Conservation (phyloP, 2,113 vertebrate genomes). For the Melanotaenia duboulayi region DNA sequence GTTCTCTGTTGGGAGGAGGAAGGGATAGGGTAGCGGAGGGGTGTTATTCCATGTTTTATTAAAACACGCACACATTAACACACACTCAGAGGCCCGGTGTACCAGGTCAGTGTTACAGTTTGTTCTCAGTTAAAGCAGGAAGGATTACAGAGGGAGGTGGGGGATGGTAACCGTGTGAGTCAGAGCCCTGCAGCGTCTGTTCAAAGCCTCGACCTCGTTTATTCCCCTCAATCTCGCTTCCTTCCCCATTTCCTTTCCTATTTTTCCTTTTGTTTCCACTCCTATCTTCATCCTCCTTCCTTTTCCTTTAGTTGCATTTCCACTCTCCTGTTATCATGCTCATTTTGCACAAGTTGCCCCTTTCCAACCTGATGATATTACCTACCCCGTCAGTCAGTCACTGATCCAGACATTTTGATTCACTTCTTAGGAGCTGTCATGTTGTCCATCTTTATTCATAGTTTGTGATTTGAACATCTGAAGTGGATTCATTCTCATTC, state of each 20-base stretch:
- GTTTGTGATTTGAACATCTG: not conserved
- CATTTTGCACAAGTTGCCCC: not conserved
- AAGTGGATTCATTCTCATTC: not conserved
- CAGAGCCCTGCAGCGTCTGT: slow-evolving; percentile 62
- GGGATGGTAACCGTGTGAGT: slow-evolving; percentile 40
- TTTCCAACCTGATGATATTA: not conserved
- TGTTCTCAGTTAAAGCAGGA: slow-evolving; percentile 48
- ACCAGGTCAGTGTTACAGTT: slow-evolving; percentile 49
- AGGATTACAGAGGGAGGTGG: slow-evolving; percentile 35
- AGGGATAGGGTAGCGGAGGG: not conserved
- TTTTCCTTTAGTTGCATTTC: not conserved
- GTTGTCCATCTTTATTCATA: not conserved
- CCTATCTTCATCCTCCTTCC: not conserved
- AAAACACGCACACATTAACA: slow-evolving; percentile 14
- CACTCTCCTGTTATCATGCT: not conserved
- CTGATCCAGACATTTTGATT: not conserved
- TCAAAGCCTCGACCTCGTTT: slow-evolving; percentile 49
- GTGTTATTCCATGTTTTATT: slow-evolving; percentile 57
- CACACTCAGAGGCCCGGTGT: slow-evolving; percentile 5
- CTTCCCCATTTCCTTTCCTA: slow-evolving; percentile 7
- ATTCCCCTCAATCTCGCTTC: slow-evolving; percentile 6
- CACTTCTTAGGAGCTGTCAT: not conserved
- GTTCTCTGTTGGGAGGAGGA: not conserved
- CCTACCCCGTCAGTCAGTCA: not conserved
- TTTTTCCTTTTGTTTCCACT: not conserved